Evolutionary conservation across 2,888 invertebrate genomes (phyloP).

Genomic region (Matsumyia berberina): DNA sequence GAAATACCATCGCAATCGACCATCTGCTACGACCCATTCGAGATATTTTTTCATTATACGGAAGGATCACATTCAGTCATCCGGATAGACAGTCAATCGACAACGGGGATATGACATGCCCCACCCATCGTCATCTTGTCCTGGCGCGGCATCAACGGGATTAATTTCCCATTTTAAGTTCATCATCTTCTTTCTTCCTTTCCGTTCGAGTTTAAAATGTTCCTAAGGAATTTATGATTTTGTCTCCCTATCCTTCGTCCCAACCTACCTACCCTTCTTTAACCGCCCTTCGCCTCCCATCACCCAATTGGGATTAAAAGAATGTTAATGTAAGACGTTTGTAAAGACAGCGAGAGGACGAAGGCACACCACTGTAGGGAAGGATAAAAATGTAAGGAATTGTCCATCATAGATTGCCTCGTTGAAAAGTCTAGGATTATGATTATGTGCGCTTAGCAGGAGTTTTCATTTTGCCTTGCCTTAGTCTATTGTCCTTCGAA

Average conservation of each 20-base stretch:
- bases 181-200: conserved; percentile 13
- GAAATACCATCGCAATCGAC: conserved; percentile 48
- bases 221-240: conserved; percentile 60
- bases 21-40: conserved; percentile 29
- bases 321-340: conserved; percentile 41
- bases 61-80: conserved; percentile 57
- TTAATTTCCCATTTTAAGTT: conserved; percentile 66
- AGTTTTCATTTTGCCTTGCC: conserved; percentile 23
- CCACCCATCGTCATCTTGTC: conserved; percentile 22
- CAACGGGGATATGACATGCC: not conserved
- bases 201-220: conserved; percentile 42
- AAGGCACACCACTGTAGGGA: not conserved
- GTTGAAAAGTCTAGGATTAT: conserved; percentile 52
- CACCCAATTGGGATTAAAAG: conserved; percentile 2
- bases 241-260: too few relatives aligned
- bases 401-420: conserved; percentile 16
- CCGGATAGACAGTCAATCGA: conserved; percentile 42
- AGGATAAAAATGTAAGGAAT: conserved; percentile 31
- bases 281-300: not conserved
- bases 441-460: conserved; percentile 42
- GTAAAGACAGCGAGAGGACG: not conserved
- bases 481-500: conserved; percentile 44
- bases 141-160: conserved; percentile 28
- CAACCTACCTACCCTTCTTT: too few relatives aligned
- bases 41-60: conserved; percentile 51